phyloP scores from a whole-genome alignment of 2,888 invertebrate species.

The Plutella xylostella region DNA sequence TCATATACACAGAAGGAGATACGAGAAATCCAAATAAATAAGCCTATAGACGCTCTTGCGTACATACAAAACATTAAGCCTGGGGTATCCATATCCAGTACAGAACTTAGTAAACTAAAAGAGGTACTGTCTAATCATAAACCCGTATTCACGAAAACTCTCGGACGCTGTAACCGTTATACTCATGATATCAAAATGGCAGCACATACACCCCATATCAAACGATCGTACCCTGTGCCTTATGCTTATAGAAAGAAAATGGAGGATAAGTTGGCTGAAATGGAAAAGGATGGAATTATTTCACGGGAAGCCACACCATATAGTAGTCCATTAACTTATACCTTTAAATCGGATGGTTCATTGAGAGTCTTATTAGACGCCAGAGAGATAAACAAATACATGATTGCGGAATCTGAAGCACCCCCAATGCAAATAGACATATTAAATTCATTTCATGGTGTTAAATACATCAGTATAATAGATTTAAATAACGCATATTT shows the following conservation, averaged over 20 bases:
- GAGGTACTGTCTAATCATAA: not conserved
- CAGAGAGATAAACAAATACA: conserved; percentile 23
- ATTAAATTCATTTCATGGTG: conserved; percentile 20
- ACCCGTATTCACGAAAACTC: no score
- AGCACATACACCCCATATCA: conserved; percentile 17
- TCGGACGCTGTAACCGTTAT: conserved; percentile 17
- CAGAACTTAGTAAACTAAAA: no score
- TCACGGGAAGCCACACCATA: conserved; percentile 23
- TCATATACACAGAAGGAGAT: no score
- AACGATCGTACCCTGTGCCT: conserved; percentile 25
- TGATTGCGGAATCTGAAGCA: conserved; percentile 24
- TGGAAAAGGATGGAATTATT: conserved; percentile 25
- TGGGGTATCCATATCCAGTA: no score
- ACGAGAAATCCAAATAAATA: no score
- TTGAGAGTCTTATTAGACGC: conserved; percentile 28
- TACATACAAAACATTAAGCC: no score
- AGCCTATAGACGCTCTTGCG: no score
- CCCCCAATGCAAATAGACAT: conserved; percentile 19
- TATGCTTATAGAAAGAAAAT: conserved; percentile 21
- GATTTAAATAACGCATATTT: conserved; percentile 22
- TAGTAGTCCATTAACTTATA: conserved; percentile 26
- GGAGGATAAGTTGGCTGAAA: conserved; percentile 21
- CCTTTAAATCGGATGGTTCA: conserved; percentile 24
- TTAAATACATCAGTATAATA: conserved; percentile 14
- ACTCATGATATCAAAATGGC: conserved; percentile 20